phyloP scores from a whole-genome alignment of 2,113 vertebrate genomes.

The Copsychus sechellarum region DNA sequence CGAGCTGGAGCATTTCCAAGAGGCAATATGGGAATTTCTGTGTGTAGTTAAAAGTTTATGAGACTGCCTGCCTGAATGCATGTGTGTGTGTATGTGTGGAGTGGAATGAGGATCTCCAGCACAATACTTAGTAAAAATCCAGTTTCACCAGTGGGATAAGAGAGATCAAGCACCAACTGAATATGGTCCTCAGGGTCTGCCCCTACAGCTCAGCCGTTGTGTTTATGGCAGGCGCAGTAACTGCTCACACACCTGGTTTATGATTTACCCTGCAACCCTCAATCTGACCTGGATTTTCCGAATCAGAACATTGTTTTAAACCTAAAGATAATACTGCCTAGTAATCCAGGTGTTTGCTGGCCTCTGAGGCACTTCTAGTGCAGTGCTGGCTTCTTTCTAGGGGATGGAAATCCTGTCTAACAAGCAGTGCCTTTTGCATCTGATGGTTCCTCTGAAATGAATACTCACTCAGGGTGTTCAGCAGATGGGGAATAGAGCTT shows the following conservation, averaged over 20 bases:
- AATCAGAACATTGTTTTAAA: constrained; percentile 13
- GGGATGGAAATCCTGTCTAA: neutral
- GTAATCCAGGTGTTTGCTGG: neutral
- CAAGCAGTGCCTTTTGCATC: neutral
- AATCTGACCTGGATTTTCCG: constrained; percentile 13
- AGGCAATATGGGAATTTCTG: constrained; percentile 35
- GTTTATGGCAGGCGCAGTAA: neutral
- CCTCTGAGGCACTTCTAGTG: neutral
- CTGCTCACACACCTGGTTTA: neutral
- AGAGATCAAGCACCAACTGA: neutral
- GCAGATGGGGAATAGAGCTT: neutral
- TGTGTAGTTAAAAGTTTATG: constrained; percentile 21
- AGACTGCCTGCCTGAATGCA: neutral
- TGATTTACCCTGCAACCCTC: neutral
- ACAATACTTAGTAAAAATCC: neutral
- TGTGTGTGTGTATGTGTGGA: neutral
- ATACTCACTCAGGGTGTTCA: neutral
- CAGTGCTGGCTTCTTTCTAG: neutral
- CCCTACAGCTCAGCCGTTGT: neutral
- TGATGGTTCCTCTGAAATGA: neutral
- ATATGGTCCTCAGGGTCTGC: neutral
- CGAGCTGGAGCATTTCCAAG: neutral
- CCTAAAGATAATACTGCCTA: neutral
- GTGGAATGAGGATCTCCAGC: neutral
- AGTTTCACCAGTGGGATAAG: neutral